phyloP scores from a whole-genome alignment of 2,113 vertebrate species.

The Scomber scombrus region DNA sequence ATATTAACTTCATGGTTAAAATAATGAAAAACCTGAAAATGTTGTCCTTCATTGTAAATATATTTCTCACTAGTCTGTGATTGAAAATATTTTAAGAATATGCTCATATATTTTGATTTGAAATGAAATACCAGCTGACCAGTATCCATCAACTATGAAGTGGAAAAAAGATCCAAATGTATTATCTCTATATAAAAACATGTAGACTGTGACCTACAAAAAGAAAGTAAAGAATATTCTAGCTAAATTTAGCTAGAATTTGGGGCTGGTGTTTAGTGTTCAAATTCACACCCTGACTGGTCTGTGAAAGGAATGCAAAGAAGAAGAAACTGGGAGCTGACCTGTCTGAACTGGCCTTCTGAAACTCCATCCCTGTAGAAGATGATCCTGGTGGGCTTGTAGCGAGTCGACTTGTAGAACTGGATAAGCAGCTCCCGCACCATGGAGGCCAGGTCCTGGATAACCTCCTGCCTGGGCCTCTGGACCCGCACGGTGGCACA shows the following conservation, averaged over 20 bases:
- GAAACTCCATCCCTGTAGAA: constrained; percentile 96
- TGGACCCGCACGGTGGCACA: constrained; percentile 99
- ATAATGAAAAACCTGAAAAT: background rate
- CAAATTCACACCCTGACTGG: background rate
- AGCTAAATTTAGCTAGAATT: too few species aligned
- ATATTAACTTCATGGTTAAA: background rate
- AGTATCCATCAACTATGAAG: too few species aligned
- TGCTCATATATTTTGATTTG: background rate
- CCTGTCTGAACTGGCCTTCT: constrained; percentile 99
- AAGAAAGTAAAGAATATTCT: too few species aligned
- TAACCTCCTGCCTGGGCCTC: constrained; percentile 97
- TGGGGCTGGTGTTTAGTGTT: too few species aligned
- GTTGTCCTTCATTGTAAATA: too few species aligned
- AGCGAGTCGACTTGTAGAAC: constrained; percentile 99
- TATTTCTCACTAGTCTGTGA: too few species aligned
- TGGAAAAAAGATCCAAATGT: background rate
- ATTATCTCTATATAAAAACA: background rate
- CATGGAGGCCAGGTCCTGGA: constrained; percentile 98
- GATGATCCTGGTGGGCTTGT: constrained; percentile 99
- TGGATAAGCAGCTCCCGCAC: constrained; percentile 98
- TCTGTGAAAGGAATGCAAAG: rapidly evolving
- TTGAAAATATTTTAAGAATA: background rate
- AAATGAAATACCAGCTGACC: background rate
- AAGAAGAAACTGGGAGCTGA: constrained; percentile 52
- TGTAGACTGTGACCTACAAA: background rate